Conservation (phyloP, 2,797 vertebrate species). For the Ficedula albicollis region DNA sequence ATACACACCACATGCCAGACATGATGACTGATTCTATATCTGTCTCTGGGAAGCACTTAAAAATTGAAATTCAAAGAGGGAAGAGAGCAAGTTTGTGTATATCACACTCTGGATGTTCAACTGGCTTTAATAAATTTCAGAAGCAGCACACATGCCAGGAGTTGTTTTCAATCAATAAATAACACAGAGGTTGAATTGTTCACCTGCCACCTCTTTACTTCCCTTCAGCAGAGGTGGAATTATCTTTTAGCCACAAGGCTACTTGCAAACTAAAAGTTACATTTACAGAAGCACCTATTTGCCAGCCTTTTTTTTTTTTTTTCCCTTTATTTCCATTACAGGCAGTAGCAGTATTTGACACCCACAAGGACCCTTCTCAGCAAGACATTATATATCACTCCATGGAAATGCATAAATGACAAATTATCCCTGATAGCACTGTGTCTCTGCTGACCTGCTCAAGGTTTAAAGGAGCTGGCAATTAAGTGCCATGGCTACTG, state of each 20-base stretch:
- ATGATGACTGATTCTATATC: neutral
- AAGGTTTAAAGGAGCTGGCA: constrained; percentile 69
- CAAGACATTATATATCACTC: constrained; percentile 68
- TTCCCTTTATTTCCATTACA: constrained; percentile 57
- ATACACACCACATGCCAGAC: neutral
- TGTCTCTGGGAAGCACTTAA: constrained; percentile 49
- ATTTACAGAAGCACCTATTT: constrained; percentile 66
- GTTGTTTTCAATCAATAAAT: constrained; percentile 54
- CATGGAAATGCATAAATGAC: constrained; percentile 69
- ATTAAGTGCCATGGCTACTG: constrained; percentile 64
- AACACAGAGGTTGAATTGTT: constrained; percentile 44
- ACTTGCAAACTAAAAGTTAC: constrained; percentile 46
- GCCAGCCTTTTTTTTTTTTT: neutral
- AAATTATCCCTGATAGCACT: constrained; percentile 69
- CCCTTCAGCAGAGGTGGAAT: constrained; percentile 27
- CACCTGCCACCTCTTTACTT: constrained; percentile 23
- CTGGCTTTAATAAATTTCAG: constrained; percentile 37
- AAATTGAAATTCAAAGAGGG: constrained; percentile 33
- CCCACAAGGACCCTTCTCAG: constrained; percentile 70
- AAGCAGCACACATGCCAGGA: neutral
- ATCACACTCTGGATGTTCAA: neutral
- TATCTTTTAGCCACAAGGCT: constrained; percentile 48
- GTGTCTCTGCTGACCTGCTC: constrained; percentile 66
- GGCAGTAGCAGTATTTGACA: constrained; percentile 62
- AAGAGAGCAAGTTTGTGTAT: constrained; percentile 19